phyloP scores from a whole-genome alignment of 2,888 invertebrate genomes.

The Magallana nippona region DNA sequence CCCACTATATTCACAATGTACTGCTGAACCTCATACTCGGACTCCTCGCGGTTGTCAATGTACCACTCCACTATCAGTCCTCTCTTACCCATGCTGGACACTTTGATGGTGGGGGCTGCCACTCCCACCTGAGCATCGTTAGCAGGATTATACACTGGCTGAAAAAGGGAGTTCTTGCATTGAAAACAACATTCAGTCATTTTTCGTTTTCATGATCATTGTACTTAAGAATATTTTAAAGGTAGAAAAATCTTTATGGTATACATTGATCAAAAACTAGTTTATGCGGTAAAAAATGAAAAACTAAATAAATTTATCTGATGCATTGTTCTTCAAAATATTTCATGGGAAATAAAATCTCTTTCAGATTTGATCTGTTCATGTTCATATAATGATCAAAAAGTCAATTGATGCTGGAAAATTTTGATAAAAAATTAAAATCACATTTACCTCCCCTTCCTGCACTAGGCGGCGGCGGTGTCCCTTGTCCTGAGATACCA shows the following conservation, averaged over 20 bases:
- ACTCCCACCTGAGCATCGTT: conserved; percentile 53
- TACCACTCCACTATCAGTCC: conserved; percentile 74
- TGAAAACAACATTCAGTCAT: neutral
- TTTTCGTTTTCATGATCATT: neutral
- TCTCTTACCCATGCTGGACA: conserved; percentile 68
- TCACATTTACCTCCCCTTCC: conserved; percentile 68
- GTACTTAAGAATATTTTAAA: neutral
- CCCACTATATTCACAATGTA: conserved; percentile 78
- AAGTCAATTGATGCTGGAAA: neutral
- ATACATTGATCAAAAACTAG: too few species aligned
- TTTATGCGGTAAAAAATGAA: too few species aligned
- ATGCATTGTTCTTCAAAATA: too few species aligned
- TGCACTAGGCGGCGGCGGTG: conserved; percentile 63
- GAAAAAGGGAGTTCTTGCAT: neutral
- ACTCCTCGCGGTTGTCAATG: conserved; percentile 65
- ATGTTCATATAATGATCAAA: too few species aligned
- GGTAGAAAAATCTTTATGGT: too few species aligned
- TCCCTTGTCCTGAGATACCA: conserved; percentile 62
- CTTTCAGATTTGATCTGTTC: too few species aligned
- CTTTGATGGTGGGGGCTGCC: conserved; percentile 76
- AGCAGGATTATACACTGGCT: conserved; percentile 26
- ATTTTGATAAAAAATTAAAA: neutral
- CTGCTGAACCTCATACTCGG: conserved; percentile 70
- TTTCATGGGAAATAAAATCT: too few species aligned
- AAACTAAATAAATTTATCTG: too few species aligned